phyloP scores from a whole-genome alignment of 2,888 invertebrate genomes.

The Cerceris ruficornis region DNA sequence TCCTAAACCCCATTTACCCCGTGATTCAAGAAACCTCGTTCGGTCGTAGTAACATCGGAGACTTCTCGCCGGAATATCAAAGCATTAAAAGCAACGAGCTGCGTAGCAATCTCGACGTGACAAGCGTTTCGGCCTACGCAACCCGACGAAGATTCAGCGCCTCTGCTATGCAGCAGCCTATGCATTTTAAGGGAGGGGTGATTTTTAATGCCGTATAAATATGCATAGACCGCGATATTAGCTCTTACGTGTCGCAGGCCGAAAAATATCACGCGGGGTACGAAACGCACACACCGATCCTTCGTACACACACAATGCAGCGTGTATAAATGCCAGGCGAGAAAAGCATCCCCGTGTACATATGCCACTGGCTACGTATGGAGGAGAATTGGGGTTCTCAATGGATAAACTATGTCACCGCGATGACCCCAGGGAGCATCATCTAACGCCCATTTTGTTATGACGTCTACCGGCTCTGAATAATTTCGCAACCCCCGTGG shows the following conservation, averaged over 20 bases:
- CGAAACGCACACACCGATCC: conserved; percentile 22
- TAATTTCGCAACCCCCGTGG: conserved; percentile 64
- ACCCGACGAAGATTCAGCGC: conserved; percentile 61
- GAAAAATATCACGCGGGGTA: conserved; percentile 74
- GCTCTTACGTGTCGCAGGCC: conserved; percentile 77
- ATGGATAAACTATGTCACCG: conserved; percentile 83
- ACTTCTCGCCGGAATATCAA: conserved; percentile 7
- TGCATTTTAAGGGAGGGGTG: conserved; percentile 79
- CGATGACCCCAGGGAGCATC: conserved; percentile 79
- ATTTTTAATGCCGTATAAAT: conserved; percentile 82
- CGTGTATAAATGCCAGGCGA: conserved; percentile 44
- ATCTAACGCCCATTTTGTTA: conserved; percentile 81
- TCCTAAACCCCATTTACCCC: too few species aligned
- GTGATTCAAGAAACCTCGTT: too few species aligned
- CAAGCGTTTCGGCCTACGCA: conserved; percentile 45
- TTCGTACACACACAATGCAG: conserved; percentile 8
- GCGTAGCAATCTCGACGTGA: conserved; percentile 23
- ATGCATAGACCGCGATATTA: conserved; percentile 81
- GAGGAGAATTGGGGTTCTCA: conserved; percentile 71
- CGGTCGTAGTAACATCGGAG: too few species aligned
- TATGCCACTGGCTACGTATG: conserved; percentile 35
- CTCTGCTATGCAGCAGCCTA: conserved; percentile 75
- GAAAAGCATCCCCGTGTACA: conserved; percentile 49
- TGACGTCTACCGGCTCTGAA: conserved; percentile 73
- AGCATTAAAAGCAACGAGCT: conserved; percentile 10